Conservation (phyloP, 2,113 vertebrate species). For the Dolichotis patagonum region DNA sequence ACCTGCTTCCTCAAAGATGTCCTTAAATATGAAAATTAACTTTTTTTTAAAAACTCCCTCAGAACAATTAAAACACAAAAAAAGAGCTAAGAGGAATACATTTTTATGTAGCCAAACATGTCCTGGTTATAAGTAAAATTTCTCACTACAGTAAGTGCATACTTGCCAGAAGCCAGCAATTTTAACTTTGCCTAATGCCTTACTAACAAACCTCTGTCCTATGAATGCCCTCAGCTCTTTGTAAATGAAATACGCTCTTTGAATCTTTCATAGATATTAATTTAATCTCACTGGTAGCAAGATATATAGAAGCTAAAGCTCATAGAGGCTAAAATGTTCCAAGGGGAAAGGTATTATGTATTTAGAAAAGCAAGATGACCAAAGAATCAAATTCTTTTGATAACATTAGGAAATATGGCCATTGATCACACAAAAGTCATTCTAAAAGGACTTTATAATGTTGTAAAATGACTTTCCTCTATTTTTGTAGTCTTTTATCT, state of each 20-base stretch:
- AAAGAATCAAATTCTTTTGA: background rate
- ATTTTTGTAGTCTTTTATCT: background rate
- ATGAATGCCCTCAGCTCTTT: background rate
- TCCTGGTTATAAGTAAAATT: background rate
- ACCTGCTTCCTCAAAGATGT: background rate
- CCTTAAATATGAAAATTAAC: background rate
- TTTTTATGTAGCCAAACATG: background rate
- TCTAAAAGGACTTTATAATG: background rate
- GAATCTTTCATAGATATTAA: conserved; percentile 23
- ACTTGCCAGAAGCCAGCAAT: background rate
- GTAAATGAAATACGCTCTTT: conserved; percentile 32
- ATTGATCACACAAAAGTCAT: background rate
- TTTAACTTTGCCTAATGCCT: conserved; percentile 11
- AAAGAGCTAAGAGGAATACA: background rate
- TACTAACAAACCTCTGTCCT: background rate
- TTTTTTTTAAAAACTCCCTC: too few relatives aligned
- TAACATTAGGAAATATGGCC: background rate
- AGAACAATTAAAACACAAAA: conserved; percentile 20
- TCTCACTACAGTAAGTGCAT: background rate
- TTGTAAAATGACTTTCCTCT: background rate
- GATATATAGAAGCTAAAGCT: conserved; percentile 35
- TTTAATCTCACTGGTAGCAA: conserved; percentile 9
- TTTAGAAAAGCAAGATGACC: background rate
- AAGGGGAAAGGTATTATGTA: background rate
- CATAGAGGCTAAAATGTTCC: background rate